phyloP scores from a whole-genome alignment of 2,888 invertebrate species.

The Limulus polyphemus region DNA sequence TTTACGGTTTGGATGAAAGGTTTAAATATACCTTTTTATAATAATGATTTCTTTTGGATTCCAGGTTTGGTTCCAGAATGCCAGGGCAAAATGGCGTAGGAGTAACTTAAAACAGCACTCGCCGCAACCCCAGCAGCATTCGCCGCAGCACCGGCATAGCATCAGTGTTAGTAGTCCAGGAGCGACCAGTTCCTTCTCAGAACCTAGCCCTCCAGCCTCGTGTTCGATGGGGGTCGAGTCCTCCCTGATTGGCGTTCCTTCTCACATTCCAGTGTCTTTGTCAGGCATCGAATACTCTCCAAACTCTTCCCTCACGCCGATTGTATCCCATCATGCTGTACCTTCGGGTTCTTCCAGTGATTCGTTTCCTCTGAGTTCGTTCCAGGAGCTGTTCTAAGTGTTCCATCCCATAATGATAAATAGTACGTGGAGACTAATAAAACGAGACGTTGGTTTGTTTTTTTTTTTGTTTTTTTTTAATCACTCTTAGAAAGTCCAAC shows the following conservation, averaged over 20 bases:
- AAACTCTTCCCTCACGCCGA: slow-evolving; percentile 16
- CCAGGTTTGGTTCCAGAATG: slow-evolving; percentile 98
- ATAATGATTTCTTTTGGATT: slow-evolving; percentile 28
- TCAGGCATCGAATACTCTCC: too few relatives aligned
- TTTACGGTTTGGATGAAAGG: too few relatives aligned
- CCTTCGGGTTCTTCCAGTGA: slow-evolving; percentile 13
- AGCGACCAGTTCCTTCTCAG: slow-evolving; percentile 21
- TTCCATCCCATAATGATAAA: too few relatives aligned
- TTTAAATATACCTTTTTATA: too few relatives aligned
- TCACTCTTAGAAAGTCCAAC: too few relatives aligned
- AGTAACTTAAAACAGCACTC: slow-evolving; percentile 43
- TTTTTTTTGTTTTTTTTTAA: too few relatives aligned
- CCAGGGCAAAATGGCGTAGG: slow-evolving; percentile 93
- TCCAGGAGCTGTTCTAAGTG: slow-evolving; percentile 14
- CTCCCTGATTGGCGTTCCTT: slow-evolving; percentile 4
- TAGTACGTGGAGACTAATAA: too few relatives aligned
- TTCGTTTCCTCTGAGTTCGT: slow-evolving; percentile 10
- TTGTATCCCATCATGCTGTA: slow-evolving; percentile 12
- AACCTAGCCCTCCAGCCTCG: slow-evolving; percentile 16
- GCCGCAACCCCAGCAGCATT: slow-evolving; percentile 6
- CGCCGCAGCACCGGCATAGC: neutral
- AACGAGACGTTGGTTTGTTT: too few relatives aligned
- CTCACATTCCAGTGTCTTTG: neutral
- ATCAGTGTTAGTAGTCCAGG: slow-evolving; percentile 14
- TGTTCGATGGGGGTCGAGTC: slow-evolving; percentile 13